Evolutionary conservation across 2,113 vertebrate species (phyloP).

Genomic region (Callionymus lyra): DNA sequence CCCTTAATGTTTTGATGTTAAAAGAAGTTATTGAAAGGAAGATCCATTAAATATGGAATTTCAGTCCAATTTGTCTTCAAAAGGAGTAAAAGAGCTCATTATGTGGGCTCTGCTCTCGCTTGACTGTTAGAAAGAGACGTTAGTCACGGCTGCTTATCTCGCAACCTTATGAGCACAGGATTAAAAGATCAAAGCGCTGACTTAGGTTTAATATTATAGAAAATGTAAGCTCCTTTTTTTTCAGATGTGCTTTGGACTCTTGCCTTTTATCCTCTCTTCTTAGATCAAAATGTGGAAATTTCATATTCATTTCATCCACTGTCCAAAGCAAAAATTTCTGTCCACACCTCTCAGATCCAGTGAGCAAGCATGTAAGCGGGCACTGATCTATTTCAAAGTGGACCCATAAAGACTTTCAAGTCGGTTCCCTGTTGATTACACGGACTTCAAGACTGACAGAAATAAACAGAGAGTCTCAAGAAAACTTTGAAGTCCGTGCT

Average conservation of each 20-base stretch:
- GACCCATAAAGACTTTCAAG: constrained; percentile 49
- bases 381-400: constrained; percentile 55
- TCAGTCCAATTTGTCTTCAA: constrained; percentile 74
- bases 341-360: constrained; percentile 49
- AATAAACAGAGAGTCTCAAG: constrained; percentile 49
- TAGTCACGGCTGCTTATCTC: constrained; percentile 90
- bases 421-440: constrained; percentile 51
- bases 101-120: constrained; percentile 74
- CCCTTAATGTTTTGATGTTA: constrained; percentile 36
- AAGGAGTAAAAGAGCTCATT: constrained; percentile 75
- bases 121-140: constrained; percentile 87
- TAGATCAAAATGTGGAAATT: constrained; percentile 59
- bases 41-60: constrained; percentile 70
- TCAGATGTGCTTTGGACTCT: constrained; percentile 63
- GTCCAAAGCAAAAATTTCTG: constrained; percentile 50
- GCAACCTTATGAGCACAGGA: constrained; percentile 92
- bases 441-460: constrained; percentile 31
- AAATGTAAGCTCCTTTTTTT: constrained; percentile 75
- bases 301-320: constrained; percentile 59
- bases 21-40: constrained; percentile 54
- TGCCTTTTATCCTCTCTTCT: constrained; percentile 56
- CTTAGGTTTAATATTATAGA: constrained; percentile 84
- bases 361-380: constrained; percentile 21
- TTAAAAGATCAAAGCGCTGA: constrained; percentile 96
- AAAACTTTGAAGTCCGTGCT: constrained; percentile 43